Conservation (phyloP, 2,888 invertebrate genomes). For the Leucoptera coffeella region DNA sequence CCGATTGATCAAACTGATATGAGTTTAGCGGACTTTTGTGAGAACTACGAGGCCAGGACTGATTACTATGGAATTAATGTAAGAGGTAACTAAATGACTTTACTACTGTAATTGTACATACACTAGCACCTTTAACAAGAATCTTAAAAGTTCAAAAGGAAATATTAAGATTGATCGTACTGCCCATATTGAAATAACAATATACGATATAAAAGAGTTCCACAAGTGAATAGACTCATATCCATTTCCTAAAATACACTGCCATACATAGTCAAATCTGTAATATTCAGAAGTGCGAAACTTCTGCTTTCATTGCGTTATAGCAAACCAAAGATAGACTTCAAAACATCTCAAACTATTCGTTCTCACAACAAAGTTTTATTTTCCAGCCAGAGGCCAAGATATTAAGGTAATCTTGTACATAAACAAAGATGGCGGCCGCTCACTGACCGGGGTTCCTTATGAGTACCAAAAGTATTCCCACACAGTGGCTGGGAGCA, state of each 20-base stretch:
- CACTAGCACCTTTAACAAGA: too few relatives aligned
- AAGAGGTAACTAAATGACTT: conserved; percentile 35
- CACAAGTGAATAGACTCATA: too few relatives aligned
- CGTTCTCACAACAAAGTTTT: not conserved
- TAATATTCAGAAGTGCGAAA: too few relatives aligned
- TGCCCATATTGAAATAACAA: too few relatives aligned
- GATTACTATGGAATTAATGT: conserved; percentile 38
- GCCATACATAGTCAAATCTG: too few relatives aligned
- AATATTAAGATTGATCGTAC: too few relatives aligned
- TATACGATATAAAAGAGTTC: too few relatives aligned
- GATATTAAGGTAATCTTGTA: conserved; percentile 18
- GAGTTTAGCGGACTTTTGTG: conserved; percentile 34
- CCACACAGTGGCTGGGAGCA: conserved; percentile 15
- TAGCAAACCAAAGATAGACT: too few relatives aligned
- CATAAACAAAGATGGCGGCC: conserved; percentile 16
- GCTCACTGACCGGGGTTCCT: conserved; percentile 17
- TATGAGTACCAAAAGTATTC: conserved; percentile 17
- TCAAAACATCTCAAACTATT: not conserved
- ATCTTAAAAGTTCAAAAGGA: too few relatives aligned
- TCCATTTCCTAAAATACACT: too few relatives aligned
- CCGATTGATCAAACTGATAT: conserved; percentile 41
- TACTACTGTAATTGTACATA: too few relatives aligned
- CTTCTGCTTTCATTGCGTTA: too few relatives aligned
- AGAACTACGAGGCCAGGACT: conserved; percentile 27
- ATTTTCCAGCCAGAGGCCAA: conserved; percentile 14